A percentile compares a stretch with the other conserved stretches of the same genome.
Evolutionary conservation across 2,113 vertebrate genomes (phyloP).

Genomic region (Canis aureus): DNA sequence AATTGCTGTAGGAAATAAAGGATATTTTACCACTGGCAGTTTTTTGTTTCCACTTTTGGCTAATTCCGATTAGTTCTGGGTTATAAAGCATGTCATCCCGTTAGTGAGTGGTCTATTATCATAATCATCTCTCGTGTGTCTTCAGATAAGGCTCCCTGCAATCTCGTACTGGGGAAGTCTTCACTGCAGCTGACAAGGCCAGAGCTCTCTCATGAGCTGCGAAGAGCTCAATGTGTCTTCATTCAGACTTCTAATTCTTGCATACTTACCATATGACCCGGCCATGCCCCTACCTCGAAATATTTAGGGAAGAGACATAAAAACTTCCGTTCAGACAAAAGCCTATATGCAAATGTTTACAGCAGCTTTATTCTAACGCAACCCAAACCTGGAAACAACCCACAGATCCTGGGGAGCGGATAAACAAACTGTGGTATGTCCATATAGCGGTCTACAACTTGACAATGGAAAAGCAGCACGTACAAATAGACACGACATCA

Average conservation of each 20-base stretch:
- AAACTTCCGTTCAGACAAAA: background rate
- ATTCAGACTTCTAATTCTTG: background rate
- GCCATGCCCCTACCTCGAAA: background rate
- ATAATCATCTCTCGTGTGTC: background rate
- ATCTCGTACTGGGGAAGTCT: background rate
- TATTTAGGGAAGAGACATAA: background rate
- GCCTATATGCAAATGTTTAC: background rate
- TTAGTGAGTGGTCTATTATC: conserved; percentile 61
- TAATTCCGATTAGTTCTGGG: conserved; percentile 81
- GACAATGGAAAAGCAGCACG: background rate
- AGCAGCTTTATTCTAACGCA: background rate
- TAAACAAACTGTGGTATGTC: background rate
- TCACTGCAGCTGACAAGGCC: conserved; percentile 29
- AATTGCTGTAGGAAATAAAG: conserved; percentile 62
- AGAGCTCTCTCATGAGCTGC: background rate
- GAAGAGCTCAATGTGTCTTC: background rate
- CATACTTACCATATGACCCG: background rate
- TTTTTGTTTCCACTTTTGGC: conserved; percentile 70
- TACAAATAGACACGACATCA: rapidly evolving
- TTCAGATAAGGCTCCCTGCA: background rate
- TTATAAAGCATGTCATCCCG: conserved; percentile 75
- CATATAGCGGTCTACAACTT: background rate
- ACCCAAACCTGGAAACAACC: background rate
- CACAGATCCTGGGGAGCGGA: background rate
- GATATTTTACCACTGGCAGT: conserved; percentile 54